phyloP scores from a whole-genome alignment of 2,888 invertebrate genomes.

The Hecatera dysodea region DNA sequence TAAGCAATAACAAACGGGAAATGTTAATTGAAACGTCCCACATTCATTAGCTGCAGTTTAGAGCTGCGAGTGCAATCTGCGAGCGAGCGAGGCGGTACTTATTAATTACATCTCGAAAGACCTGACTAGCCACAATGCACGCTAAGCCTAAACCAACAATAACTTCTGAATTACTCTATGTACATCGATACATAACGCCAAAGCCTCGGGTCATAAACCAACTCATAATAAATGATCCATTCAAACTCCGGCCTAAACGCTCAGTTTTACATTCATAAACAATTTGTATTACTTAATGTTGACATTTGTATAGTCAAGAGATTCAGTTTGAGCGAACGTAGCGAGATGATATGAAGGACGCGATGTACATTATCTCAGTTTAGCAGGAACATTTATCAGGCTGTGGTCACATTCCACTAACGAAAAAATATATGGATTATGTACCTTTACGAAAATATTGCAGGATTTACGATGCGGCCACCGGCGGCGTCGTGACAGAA shows the following conservation, averaged over 20 bases:
- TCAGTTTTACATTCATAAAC: conserved; percentile 62
- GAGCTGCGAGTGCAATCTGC: conserved; percentile 54
- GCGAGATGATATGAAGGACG: conserved; percentile 52
- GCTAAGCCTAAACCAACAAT: conserved; percentile 62
- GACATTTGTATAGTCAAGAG: conserved; percentile 61
- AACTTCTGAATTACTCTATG: conserved; percentile 69
- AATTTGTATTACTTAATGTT: conserved; percentile 66
- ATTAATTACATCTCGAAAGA: conserved; percentile 62
- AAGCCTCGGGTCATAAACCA: conserved; percentile 34
- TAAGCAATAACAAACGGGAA: conserved; percentile 58
- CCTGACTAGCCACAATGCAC: conserved; percentile 36
- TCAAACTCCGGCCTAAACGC: conserved; percentile 53
- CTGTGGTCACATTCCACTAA: conserved; percentile 75
- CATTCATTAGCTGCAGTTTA: conserved; percentile 46
- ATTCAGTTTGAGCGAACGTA: conserved; percentile 58
- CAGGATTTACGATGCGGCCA: conserved; percentile 77
- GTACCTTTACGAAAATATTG: conserved; percentile 80
- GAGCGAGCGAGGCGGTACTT: conserved; percentile 32
- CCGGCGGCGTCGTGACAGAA: conserved; percentile 84
- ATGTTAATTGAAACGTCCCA: conserved; percentile 57
- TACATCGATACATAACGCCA: conserved; percentile 50
- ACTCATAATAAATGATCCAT: conserved; percentile 55
- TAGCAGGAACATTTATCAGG: conserved; percentile 73
- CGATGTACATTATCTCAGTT: conserved; percentile 68
- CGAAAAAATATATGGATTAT: conserved; percentile 80